Evolutionary conservation across 2,797 vertebrate genomes (phyloP), one percentile per base, ranked within the genome.

Genomic region (Galagoides demidoff): DNA sequence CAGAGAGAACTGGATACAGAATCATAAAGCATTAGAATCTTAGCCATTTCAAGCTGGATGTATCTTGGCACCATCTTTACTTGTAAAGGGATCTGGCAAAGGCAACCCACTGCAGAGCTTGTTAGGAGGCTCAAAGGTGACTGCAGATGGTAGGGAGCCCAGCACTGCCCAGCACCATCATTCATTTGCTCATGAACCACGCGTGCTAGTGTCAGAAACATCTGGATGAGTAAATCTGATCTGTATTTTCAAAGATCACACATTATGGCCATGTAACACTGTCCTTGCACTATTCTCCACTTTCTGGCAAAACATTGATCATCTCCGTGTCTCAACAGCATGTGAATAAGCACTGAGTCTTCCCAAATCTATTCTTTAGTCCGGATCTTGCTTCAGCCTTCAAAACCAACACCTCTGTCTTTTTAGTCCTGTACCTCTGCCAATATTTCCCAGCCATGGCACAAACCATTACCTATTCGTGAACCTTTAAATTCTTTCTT

Each of bases 141-240:
- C 14, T 31, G 2, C 19, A 16, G 45, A 13, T 4, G 57, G 0
- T 11, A 2, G 4, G 3, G 3, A 13, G 11, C 63, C 27, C 31
- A 43, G 27, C 13, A 1, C 22, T n/a, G 16, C 16, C 25, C 27
- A 5, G 23, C 4, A 11, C 7, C 25, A 3, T 14, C 5, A 43
- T 39, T 63, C 23, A 17, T 59, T 31, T 39, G 4, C 22, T 70
- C 25, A 45, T 39, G 63, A 77, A 5, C 22, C 68, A n/a, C 27
- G 16, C 3, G 2, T 37, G 3, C 16, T 55, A 68, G 6, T 52
- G 11, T 59, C 1, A 31, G 22, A 5, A 74, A 31, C 2, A 1
- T 5, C 43, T 3, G 5, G 43, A 5, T 37, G 74, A 71, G 19
- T 7, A 45, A 45, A 83, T 17, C 17, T 16, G 27, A 84, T 4